phyloP scores from a whole-genome alignment of 2,888 invertebrate species.

The Bugulina stolonifera region DNA sequence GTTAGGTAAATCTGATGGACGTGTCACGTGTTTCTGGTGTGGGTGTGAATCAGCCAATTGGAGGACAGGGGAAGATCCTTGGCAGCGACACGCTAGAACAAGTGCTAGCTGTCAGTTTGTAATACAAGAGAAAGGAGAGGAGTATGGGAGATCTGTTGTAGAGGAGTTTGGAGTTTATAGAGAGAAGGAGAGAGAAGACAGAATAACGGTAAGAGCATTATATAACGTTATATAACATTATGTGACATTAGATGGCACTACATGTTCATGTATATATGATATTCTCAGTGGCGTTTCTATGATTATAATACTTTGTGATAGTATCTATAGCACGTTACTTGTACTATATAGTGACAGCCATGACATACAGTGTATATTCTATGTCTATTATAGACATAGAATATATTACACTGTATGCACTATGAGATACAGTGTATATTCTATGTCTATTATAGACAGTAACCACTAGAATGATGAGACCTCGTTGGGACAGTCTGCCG shows the following conservation, averaged over 20 bases:
- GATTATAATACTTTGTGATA: too few relatives aligned
- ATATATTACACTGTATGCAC: too few relatives aligned
- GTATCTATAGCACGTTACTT: too few relatives aligned
- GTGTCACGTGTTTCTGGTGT: background rate
- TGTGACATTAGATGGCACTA: too few relatives aligned
- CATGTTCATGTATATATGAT: too few relatives aligned
- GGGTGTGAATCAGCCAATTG: background rate
- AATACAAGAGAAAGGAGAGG: background rate
- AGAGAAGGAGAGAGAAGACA: background rate
- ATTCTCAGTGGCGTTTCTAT: too few relatives aligned
- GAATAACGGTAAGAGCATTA: background rate
- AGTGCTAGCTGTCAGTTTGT: background rate
- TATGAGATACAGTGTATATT: too few relatives aligned
- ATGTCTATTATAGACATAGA: too few relatives aligned
- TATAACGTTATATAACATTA: too few relatives aligned
- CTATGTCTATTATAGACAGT: background rate
- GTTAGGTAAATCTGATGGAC: background rate
- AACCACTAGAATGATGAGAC: background rate
- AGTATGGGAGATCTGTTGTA: background rate
- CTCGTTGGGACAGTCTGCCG: background rate
- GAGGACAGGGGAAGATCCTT: background rate
- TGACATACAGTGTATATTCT: too few relatives aligned
- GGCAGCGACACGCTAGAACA: background rate
- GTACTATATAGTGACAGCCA: too few relatives aligned
- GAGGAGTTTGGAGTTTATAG: background rate